A percentile compares a stretch with the other conserved stretches of the same genome.
phyloP scores from a whole-genome alignment of 1,140 invertebrate genomes.

The Nephotettix cincticeps region DNA sequence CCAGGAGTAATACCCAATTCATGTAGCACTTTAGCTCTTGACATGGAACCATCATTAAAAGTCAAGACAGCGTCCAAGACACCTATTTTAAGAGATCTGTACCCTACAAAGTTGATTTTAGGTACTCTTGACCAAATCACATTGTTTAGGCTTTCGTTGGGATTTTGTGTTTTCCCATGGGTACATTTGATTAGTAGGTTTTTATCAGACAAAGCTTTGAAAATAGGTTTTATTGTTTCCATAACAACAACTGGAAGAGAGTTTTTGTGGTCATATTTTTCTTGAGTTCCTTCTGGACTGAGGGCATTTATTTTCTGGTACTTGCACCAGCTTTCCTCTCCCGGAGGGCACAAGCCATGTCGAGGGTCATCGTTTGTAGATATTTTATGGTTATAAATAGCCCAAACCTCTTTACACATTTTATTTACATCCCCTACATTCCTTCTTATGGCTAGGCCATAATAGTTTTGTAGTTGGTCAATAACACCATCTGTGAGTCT shows the following conservation, averaged over 20 bases:
- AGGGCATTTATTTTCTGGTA: too few relatives aligned
- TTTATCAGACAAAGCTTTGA: not conserved
- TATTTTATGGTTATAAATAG: constrained; percentile 19
- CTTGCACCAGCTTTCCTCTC: constrained; percentile 41
- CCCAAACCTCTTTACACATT: constrained; percentile 26
- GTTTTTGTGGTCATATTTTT: not conserved
- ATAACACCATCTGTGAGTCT: not conserved
- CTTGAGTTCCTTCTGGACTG: too few relatives aligned
- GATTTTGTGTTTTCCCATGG: constrained; percentile 7
- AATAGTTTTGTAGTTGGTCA: constrained; percentile 24
- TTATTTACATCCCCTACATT: constrained; percentile 1
- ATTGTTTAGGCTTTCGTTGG: not conserved
- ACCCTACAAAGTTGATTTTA: not conserved
- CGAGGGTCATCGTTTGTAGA: constrained; percentile 19
- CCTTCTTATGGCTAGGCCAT: constrained; percentile 24
- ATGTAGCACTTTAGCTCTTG: not conserved
- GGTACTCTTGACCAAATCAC: not conserved
- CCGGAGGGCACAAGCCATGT: constrained; percentile 38
- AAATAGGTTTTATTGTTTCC: not conserved
- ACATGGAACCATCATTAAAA: not conserved
- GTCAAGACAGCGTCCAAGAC: not conserved
- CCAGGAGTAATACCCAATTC: not conserved
- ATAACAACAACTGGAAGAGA: not conserved
- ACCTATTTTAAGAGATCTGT: not conserved
- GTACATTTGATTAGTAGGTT: not conserved